Evolutionary conservation across 2,888 invertebrate genomes (phyloP), one percentile per base, ranked within the genome.

Genomic region (Rhabditoides inermis): DNA sequence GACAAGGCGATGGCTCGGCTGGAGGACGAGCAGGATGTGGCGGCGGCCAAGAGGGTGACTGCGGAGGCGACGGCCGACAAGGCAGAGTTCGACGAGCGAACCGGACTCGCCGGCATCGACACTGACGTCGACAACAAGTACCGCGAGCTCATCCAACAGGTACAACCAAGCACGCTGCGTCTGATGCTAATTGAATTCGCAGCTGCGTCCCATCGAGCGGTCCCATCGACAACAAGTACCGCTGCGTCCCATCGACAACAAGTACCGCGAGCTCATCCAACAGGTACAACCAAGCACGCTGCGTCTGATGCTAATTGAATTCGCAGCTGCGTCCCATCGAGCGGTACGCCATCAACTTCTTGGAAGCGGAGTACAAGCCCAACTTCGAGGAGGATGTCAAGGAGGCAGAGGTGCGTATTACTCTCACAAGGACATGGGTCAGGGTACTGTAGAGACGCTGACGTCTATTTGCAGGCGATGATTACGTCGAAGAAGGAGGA

Each of bases 181-280:
- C 30, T 10, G 26, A 28, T 18, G n/a, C 42, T 22, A 25, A 3
- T 26, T 22, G 28, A 5, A 27, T 42, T 65, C 65, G 36, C 81
- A 95, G 92, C 80, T 95, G 59, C 86, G 87, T 32, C 89, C 91
- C 1, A 86, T 98, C 58, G 95, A 98, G 80, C 84, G 87, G 50
- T 95, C 91, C 80, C n/a, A n/a, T n/a, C n/a, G n/a, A n/a, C n/a
- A n/a, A n/a, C n/a, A n/a, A n/a, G n/a, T n/a, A n/a, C n/a, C n/a
- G n/a, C n/a, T n/a, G n/a, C n/a, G n/a, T n/a, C n/a, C n/a, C n/a
- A 18, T 22, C 46, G 12, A 23, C 48, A 2, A 28, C 41, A 60
- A 66, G 55, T 69, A 65, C 53, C 44, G 67, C 49, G 66, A 69
- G 37, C 49, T 69, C 4, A 61, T 68, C 26, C 56, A 56, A 15